phyloP scores from a whole-genome alignment of 1,140 invertebrate genomes.

The Sesamia nonagrioides region DNA sequence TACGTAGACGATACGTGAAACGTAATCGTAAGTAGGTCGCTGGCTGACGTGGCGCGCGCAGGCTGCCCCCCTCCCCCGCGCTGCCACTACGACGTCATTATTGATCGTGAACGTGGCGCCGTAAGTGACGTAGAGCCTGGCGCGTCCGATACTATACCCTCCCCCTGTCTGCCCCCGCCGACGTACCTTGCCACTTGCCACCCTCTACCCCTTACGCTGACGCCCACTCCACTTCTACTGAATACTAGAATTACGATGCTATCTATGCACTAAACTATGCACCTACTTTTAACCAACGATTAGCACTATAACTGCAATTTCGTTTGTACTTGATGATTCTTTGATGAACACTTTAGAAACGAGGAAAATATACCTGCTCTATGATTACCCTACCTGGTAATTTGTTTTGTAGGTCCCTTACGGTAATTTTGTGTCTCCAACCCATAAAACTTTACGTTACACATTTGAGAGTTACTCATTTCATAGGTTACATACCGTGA shows the following conservation, averaged over 20 bases:
- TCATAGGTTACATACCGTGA: not conserved
- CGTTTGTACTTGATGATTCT: not conserved
- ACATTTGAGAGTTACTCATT: not conserved
- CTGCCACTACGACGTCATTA: slow-evolving; percentile 80
- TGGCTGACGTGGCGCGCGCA: slow-evolving; percentile 77
- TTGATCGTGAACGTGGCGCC: slow-evolving; percentile 85
- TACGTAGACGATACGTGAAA: slow-evolving; percentile 84
- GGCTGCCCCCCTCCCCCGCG: slow-evolving; percentile 50
- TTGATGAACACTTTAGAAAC: not conserved
- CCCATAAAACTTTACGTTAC: not conserved
- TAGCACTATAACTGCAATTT: slow-evolving; percentile 27
- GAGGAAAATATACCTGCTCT: slow-evolving; percentile 2
- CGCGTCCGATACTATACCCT: slow-evolving; percentile 78
- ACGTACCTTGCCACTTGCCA: slow-evolving; percentile 34
- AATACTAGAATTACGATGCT: slow-evolving; percentile 54
- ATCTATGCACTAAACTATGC: too few relatives aligned
- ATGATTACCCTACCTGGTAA: not conserved
- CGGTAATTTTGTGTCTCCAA: not conserved
- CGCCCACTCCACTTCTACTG: slow-evolving; percentile 45
- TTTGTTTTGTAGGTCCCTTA: not conserved
- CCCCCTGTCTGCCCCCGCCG: slow-evolving; percentile 61
- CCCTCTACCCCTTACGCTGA: slow-evolving; percentile 5
- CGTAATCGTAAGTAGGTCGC: slow-evolving; percentile 85
- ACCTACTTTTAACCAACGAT: slow-evolving; percentile 21
- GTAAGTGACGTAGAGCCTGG: slow-evolving; percentile 83